Base-by-base conservation (phyloP, 2,113 vertebrate genomes). In the Labeo catla region DNA sequence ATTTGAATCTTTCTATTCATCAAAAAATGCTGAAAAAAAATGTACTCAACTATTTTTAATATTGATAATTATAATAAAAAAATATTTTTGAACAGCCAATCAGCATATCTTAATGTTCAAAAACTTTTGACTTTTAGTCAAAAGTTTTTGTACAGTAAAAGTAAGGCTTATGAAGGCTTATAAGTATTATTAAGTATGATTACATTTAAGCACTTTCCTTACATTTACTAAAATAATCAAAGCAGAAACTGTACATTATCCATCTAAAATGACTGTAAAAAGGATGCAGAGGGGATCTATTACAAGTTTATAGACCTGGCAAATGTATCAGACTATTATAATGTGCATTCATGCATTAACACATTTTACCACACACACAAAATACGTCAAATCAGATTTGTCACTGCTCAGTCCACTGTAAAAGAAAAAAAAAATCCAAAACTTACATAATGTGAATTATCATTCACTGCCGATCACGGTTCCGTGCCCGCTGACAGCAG, bases 371-470 rank as follows among this genome's bases (percentile, higher is more conserved):
- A 9, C 68, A 72, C 68, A 72, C 19, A 45, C 39, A 72, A n/a
- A 4, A 70, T 19, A 34, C 34, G 7, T 61, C 57, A 68, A 68
- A 39, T 16, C 34, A 36, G 4, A 43, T 72, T 72, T 72, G 39
- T 45, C 19, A 45, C 39, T n/a, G 39, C 16, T 8, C 21, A 72
- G 34, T 16, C 66, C 63, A 66, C 63, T 3, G 28, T 34, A 28
- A 13, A 13, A 15, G 0, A 28, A 28, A 34, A 36, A 36, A 19
- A 39, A n/a, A 39, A 15, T 68, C 13, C 28, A 57, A 78, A 57
- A 43, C 77, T 68, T 19, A 9, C 45, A 66, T 82, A 50, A 39
- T 28, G 23, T 70, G 28, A 66, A 70, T 80, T 59, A 45, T 76
- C 23, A 82, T 76, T 85, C 59, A 43, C 61, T 39, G 61, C 28